phyloP scores from a whole-genome alignment of 1,140 invertebrate genomes.

The Aphidius gifuensis region DNA sequence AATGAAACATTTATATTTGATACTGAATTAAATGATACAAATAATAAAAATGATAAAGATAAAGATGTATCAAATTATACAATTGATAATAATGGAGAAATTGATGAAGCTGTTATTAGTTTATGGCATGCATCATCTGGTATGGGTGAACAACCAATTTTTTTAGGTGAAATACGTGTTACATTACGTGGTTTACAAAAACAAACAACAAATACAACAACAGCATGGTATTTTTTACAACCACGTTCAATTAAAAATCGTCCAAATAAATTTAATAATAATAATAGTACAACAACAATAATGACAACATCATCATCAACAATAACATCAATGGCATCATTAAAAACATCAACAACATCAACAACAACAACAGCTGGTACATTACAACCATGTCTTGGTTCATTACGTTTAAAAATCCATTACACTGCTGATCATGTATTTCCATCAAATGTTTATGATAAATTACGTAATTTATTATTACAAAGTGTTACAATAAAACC shows the following conservation, averaged over 20 bases:
- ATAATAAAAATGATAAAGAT: slow-evolving; percentile 50
- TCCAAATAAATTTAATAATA: slow-evolving; percentile 59
- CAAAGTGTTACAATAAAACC: slow-evolving; percentile 74
- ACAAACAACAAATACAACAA: slow-evolving; percentile 58
- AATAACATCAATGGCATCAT: slow-evolving; percentile 28
- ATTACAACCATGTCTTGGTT: slow-evolving; percentile 70
- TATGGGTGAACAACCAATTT: slow-evolving; percentile 70
- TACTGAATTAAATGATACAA: slow-evolving; percentile 46
- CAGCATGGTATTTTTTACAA: slow-evolving; percentile 79
- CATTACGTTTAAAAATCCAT: slow-evolving; percentile 78
- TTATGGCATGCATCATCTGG: slow-evolving; percentile 81
- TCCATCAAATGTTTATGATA: slow-evolving; percentile 73
- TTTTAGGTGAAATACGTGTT: slow-evolving; percentile 82
- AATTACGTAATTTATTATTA: slow-evolving; percentile 71
- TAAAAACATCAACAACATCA: too few species aligned
- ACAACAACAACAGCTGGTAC: slow-evolving; percentile 59
- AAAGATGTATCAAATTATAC: slow-evolving; percentile 51
- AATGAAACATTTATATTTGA: slow-evolving; percentile 87
- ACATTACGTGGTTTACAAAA: slow-evolving; percentile 68
- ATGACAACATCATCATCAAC: too few species aligned
- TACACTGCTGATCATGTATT: slow-evolving; percentile 89
- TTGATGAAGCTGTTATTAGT: slow-evolving; percentile 72
- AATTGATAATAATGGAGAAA: slow-evolving; percentile 55
- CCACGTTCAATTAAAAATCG: slow-evolving; percentile 65
- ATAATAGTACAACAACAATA: too few species aligned